Evolutionary conservation across 64 coral and sea anemone species (phyloP), one percentile per base, ranked within the genome.

Genomic region (Porites australiensis): DNA sequence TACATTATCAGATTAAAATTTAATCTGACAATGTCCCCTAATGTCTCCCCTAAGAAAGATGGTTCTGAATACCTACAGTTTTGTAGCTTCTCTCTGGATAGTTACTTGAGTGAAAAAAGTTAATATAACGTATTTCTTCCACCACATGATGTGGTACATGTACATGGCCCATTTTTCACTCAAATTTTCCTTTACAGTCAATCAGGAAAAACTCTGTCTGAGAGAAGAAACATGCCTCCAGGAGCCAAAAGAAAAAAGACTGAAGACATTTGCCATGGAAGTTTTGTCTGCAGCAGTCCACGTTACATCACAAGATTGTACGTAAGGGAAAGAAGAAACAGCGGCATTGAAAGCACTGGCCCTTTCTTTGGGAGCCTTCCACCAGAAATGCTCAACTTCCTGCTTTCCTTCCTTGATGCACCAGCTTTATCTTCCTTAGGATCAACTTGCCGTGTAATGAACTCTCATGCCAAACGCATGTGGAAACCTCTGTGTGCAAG

Each of bases 371-470:
- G 94, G 69, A 64, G 69, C 13, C 52, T 99, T 13, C 98, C 98
- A 43, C 91, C 94, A 37, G 98, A 99, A 89, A 99, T 99, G 98
- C 27, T 99, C 13, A 93, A 79, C 65, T 72, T 91, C 8, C 63
- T 99, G 15, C 65, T 99, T 19, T 94, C 88, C 1, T 99, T 91
- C 14, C 72, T 99, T 13, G 98, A 99, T 87, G 98, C 98, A 21
- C 98, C 98, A 21, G 94, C 91, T 8, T 77, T 99, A 20, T 96
- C 98, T 7, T 90, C 90, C 22, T 75, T 99, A 74, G 94, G 94
- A 62, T 79, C 94, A 46, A 94, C 94, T 63, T 99, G 98, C 65
- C 94, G 91, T 20, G 69, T 94, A 69, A 74, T 99, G 47, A 79
- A 89, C 45, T 89, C 82, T 60, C 88, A 99, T 79, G 87, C 91